A percentile compares a stretch with the other conserved stretches of the same genome.
Evolutionary conservation across 2,113 vertebrate genomes (phyloP).

Genomic region (Calonectris borealis): DNA sequence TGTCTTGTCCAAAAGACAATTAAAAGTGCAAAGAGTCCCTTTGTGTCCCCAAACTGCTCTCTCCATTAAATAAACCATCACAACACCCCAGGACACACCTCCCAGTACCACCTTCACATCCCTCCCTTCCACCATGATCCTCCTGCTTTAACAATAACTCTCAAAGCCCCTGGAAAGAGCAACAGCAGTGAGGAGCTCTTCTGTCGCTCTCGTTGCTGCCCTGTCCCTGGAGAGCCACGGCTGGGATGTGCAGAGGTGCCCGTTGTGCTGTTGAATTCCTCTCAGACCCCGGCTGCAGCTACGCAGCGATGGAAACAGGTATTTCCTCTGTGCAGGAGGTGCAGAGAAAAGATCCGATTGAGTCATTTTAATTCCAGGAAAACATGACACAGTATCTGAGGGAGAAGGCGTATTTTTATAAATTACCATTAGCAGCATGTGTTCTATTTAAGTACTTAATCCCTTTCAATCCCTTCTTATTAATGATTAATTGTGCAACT

Average conservation of each 20-base stretch:
- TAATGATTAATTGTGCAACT: slow-evolving; percentile 58
- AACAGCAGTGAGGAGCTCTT: not conserved
- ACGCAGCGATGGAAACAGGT: fast-evolving
- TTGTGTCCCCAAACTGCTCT: not conserved
- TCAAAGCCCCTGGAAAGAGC: not conserved
- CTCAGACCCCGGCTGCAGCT: not conserved
- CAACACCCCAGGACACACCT: too few relatives aligned
- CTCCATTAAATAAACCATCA: not conserved
- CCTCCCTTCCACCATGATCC: not conserved
- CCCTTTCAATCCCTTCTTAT: slow-evolving; percentile 38
- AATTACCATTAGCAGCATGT: not conserved
- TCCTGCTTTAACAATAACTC: not conserved
- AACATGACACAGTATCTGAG: not conserved
- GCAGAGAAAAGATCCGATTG: fast-evolving
- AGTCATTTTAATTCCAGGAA: not conserved
- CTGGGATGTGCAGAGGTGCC: not conserved
- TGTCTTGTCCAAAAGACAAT: not conserved
- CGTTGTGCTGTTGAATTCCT: fast-evolving
- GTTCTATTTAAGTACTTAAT: slow-evolving; percentile 16
- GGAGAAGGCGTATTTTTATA: not conserved
- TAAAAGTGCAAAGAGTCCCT: not conserved
- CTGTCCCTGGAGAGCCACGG: not conserved
- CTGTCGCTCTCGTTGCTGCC: not conserved
- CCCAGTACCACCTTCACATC: not conserved
- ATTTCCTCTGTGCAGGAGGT: not conserved